phyloP scores from a whole-genome alignment of 2,888 invertebrate genomes.

The Sesamia inferens region DNA sequence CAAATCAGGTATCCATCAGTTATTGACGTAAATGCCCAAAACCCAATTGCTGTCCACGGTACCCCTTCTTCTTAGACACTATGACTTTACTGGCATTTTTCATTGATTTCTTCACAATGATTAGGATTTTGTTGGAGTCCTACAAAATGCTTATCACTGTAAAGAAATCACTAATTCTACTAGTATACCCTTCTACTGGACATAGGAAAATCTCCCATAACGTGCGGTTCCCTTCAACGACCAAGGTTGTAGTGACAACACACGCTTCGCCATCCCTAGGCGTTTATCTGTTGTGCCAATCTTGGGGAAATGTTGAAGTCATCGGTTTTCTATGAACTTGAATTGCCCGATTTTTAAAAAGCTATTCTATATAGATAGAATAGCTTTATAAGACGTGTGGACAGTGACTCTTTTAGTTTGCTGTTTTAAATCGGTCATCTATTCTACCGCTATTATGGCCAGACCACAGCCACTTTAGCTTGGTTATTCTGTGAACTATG shows the following conservation, averaged over 20 bases:
- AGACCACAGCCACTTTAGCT: too few relatives aligned
- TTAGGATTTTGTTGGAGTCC: too few relatives aligned
- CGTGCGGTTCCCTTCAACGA: not conserved
- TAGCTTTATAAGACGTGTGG: not conserved
- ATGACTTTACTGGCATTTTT: not conserved
- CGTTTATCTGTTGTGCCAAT: conserved; percentile 14
- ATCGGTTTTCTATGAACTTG: conserved; percentile 22
- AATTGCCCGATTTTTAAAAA: conserved; percentile 20
- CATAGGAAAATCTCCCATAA: not conserved
- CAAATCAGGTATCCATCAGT: not conserved
- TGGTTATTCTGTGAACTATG: too few relatives aligned
- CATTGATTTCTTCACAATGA: not conserved
- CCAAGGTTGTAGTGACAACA: not conserved
- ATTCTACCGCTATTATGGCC: too few relatives aligned
- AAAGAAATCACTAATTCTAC: not conserved
- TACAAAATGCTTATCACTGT: not conserved
- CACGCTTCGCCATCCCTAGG: not conserved
- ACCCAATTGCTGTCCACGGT: not conserved
- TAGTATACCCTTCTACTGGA: not conserved
- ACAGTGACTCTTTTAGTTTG: not conserved
- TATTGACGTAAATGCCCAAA: not conserved
- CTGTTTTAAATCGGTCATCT: not conserved
- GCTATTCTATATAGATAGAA: too few relatives aligned
- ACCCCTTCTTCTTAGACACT: not conserved
- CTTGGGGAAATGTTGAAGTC: not conserved